phyloP scores from a whole-genome alignment of 2,888 invertebrate genomes.

The Drosophila antonietae region DNA sequence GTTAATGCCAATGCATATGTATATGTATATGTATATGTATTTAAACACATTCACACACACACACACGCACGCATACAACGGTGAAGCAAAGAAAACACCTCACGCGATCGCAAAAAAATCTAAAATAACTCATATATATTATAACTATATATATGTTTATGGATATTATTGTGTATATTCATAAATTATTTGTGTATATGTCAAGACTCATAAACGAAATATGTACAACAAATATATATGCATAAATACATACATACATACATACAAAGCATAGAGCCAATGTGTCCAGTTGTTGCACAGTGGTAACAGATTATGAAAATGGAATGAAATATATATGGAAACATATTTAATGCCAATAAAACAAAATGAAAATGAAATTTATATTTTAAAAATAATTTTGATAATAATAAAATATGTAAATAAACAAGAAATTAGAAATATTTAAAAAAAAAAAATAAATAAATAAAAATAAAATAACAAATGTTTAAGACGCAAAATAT shows the following conservation, averaged over 20 bases:
- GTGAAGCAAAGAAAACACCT: slow-evolving; percentile 40
- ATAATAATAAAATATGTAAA: background rate
- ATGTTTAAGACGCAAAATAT: too few species aligned
- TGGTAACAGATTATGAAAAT: background rate
- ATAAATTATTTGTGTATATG: slow-evolving; percentile 21
- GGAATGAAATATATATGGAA: background rate
- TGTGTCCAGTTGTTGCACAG: slow-evolving; percentile 3
- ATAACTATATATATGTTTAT: slow-evolving; percentile 7
- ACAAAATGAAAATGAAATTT: background rate
- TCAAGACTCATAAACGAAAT: slow-evolving; percentile 21
- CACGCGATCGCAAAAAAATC: slow-evolving; percentile 64
- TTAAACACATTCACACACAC: slow-evolving; percentile 37
- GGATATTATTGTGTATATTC: slow-evolving; percentile 21
- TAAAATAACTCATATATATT: slow-evolving; percentile 18
- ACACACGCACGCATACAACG: slow-evolving; percentile 24
- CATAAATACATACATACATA: background rate
- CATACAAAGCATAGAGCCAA: background rate
- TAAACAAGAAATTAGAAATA: background rate
- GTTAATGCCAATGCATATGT: background rate
- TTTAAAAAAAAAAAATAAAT: too few species aligned
- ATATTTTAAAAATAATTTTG: too few species aligned
- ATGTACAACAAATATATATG: background rate
- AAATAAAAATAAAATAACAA: too few species aligned
- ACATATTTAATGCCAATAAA: background rate
- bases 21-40: background rate